phyloP scores from a whole-genome alignment of 2,113 vertebrate species.

The Myotis brandtii region DNA sequence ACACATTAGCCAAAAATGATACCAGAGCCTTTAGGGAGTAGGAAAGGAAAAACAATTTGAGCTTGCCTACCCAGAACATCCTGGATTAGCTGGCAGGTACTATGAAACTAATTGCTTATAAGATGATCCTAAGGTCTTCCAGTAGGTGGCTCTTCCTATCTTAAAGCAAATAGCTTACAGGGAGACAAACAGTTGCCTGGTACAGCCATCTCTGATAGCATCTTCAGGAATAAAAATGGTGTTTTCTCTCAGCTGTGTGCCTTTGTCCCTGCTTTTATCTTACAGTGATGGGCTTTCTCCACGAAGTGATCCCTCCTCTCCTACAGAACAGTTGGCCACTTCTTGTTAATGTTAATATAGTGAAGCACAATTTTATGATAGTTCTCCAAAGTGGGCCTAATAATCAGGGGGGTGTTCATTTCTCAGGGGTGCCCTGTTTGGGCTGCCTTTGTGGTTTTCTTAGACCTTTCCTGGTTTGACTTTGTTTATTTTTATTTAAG shows the following conservation, averaged over 20 bases:
- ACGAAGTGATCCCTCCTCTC: not conserved
- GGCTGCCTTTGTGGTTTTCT: not conserved
- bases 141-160: not conserved
- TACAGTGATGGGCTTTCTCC: not conserved
- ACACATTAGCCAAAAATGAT: not conserved
- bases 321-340: not conserved
- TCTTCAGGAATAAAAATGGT: not conserved
- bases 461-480: slow-evolving; percentile 6
- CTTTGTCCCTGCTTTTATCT: not conserved
- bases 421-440: not conserved
- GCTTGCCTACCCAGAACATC: not conserved
- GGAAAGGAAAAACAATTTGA: not conserved
- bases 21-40: not conserved
- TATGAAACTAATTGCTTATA: not conserved
- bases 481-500: slow-evolving; percentile 82
- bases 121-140: not conserved
- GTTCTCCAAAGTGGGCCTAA: not conserved
- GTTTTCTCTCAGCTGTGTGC: not conserved
- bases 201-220: not conserved
- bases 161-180: not conserved
- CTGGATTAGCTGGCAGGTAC: not conserved
- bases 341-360: not conserved
- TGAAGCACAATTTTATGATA: not conserved
- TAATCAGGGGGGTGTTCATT: not conserved
- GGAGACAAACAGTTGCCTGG: not conserved